Evolutionary conservation across 2,113 vertebrate genomes (phyloP), one percentile per base, ranked within the genome.

Genomic region (Todiramphus chloris): DNA sequence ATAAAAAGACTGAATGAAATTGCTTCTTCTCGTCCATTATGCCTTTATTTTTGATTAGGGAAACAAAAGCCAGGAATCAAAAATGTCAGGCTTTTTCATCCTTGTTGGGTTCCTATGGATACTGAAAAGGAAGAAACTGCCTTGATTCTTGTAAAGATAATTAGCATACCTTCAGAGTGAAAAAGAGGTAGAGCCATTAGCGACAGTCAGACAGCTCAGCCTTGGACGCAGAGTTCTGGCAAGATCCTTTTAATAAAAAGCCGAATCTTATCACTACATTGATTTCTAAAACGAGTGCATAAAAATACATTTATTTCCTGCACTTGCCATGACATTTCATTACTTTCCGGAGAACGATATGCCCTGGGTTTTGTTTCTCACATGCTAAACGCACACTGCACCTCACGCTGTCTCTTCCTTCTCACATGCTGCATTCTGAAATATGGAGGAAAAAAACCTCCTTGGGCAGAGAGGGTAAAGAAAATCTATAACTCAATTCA

Each of bases 21-120:
- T 46, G 77, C 85, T 93, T 33, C 60, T 60, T 91, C 37, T 93
- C 11, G 10, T 48, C 79, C 48, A 92, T 96, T 93, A 87, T 51
- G 72, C 83, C 67, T 84, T 94, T 93, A 78, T 67, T 91, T 94
- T 82, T 94, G 77, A 96, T 83, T 94, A 93, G 19, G 90, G 92
- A 97, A 96, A 93, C 66, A 97, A 96, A 97, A 64, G 78, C 76
- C 44, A 19, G 62, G 95, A 97, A 95, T 87, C 59, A 93, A 74
- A 95, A 95, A 95, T 84, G 87, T 63, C 62, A 89, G 82, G 68
- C 12, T 72, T 80, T 96, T 91, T 94, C 70, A 91, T 84, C 78
- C 66, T 60, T 7, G 4, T 13, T 4, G 16, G 35, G 85, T 95
- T 93, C 75, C 62, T 95, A 93, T 51, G 87, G 80, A 90, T 93